phyloP scores from a whole-genome alignment of 2,113 vertebrate genomes.

The Cromileptes altivelis region DNA sequence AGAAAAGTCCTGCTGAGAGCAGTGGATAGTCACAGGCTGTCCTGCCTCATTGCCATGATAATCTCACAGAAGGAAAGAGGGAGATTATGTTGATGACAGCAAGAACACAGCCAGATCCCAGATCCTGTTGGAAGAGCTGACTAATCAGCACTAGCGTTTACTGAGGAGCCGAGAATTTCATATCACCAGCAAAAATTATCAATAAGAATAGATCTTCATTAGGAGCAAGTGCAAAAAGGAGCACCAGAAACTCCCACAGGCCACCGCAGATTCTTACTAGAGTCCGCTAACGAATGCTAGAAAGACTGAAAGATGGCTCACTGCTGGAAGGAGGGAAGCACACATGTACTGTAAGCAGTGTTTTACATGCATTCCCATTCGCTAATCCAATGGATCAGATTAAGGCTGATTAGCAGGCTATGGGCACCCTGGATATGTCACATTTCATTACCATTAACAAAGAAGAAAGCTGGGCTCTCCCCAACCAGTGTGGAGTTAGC shows the following conservation, averaged over 20 bases:
- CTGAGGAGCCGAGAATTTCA: not conserved
- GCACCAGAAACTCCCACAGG: no score
- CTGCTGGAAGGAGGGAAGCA: constrained; percentile 54
- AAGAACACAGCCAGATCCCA: constrained; percentile 65
- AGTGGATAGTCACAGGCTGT: constrained; percentile 56
- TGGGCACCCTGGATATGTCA: constrained; percentile 85
- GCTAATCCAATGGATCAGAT: constrained; percentile 86
- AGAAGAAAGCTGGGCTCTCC: constrained; percentile 29
- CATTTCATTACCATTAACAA: constrained; percentile 77
- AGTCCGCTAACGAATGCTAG: constrained; percentile 23
- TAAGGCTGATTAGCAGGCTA: constrained; percentile 83
- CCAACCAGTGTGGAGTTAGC: constrained; percentile 28
- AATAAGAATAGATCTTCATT: constrained; percentile 9
- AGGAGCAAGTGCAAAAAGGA: not conserved
- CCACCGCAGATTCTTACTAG: not conserved
- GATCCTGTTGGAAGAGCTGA: constrained; percentile 54
- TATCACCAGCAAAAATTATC: constrained; percentile 3
- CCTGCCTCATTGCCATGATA: constrained; percentile 75
- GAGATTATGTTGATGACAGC: constrained; percentile 82
- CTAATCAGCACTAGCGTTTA: constrained; percentile 44
- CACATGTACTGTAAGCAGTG: constrained; percentile 64
- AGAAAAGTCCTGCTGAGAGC: constrained; percentile 26
- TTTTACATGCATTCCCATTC: constrained; percentile 68
- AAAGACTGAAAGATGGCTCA: constrained; percentile 38
- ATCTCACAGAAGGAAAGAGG: constrained; percentile 66